Percentiles rank a stretch among this genome's conserved stretches.
phyloP scores from a whole-genome alignment of 1,140 invertebrate species.

The Drosophila pseudoananassae region DNA sequence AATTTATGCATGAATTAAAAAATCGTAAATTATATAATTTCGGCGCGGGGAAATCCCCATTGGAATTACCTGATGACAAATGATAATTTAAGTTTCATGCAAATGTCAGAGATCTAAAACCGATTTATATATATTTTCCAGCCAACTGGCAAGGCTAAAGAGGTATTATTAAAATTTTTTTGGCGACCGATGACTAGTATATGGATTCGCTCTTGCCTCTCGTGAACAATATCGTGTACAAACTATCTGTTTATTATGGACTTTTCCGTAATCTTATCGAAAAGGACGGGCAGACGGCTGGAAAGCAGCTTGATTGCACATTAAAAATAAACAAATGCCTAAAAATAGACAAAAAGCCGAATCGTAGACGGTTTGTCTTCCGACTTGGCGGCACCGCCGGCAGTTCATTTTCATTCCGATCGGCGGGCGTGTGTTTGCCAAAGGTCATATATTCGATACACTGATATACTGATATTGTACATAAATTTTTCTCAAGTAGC shows the following conservation, averaged over 20 bases:
- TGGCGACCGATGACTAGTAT: conserved; percentile 39
- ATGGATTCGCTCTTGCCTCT: conserved; percentile 7
- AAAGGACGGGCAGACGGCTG: conserved; percentile 17
- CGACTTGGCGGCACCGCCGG: background rate
- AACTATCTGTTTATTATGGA: conserved; percentile 41
- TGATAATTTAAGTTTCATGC: conserved; percentile 72
- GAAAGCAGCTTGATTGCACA: conserved; percentile 59
- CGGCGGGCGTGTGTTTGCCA: background rate
- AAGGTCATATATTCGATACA: conserved; percentile 16
- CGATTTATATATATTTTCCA: conserved; percentile 52
- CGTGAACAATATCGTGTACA: conserved; percentile 16
- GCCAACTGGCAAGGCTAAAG: conserved; percentile 2
- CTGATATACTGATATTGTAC: conserved; percentile 27
- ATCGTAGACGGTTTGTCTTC: conserved; percentile 44
- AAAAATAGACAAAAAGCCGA: conserved; percentile 58
- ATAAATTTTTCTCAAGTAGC: conserved; percentile 15
- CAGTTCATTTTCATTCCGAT: conserved; percentile 29
- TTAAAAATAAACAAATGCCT: conserved; percentile 71
- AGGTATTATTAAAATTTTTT: conserved; percentile 30
- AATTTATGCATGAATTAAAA: conserved; percentile 56
- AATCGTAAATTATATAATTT: conserved; percentile 61
- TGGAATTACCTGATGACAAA: conserved; percentile 49
- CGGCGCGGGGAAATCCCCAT: conserved; percentile 21
- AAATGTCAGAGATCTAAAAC: conserved; percentile 71
- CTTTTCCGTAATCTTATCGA: conserved; percentile 68